Base-by-base conservation (phyloP, 2,113 vertebrate species). In the Forbesichthys papilliferus region DNA sequence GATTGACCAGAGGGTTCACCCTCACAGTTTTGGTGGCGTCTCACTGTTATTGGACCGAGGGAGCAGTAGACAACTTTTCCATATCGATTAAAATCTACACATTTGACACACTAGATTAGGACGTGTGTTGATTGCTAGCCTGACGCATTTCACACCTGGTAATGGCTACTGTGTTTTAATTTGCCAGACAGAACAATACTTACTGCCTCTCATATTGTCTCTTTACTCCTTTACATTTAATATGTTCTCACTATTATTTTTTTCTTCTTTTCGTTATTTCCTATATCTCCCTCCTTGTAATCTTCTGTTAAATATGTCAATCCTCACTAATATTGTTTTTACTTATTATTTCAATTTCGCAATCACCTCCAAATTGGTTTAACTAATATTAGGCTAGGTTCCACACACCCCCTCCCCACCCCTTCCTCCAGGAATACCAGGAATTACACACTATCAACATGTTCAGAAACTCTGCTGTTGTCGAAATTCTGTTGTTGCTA, bases 61-160 rank as follows among this genome's bases (percentile, higher is more conserved):
- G 75, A 74, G 81, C 80, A 83, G 69, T 66, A 76, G 54, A 71
- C 61, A 85, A 59, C 80, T 84, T 85, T 75, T 65, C 78, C 75
- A 77, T 74, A 77, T 68, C 61, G 75, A 3, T 55, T 61, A 69
- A 69, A 76, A 80, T 62, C 36, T 54, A 14, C 47, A 81, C 57
- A 76, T 67, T 66, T 60, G 62, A 74, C 74, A 49, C 72, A 66
- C 64, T 59, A 65, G 76, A 80, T 84, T 78, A 76, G 68, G 57
- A 84, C 76, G 14, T 18, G 33, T 27, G 58, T 80, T 83, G 80
- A 84, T 83, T 84, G 63, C 76, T 59, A 27, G 62, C 70, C 74
- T 80, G 72, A 72, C 58, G 48, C 48, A 78, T 78, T 77, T 73
- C 46, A 42, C 54, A 48, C 48, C 0, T 57, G 14, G 7, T 64